These are phyloP conservation scores for Polia nebulosa DNA, from an alignment of 2,888 invertebrate genomes.

Conservation along the genomic window DNA sequence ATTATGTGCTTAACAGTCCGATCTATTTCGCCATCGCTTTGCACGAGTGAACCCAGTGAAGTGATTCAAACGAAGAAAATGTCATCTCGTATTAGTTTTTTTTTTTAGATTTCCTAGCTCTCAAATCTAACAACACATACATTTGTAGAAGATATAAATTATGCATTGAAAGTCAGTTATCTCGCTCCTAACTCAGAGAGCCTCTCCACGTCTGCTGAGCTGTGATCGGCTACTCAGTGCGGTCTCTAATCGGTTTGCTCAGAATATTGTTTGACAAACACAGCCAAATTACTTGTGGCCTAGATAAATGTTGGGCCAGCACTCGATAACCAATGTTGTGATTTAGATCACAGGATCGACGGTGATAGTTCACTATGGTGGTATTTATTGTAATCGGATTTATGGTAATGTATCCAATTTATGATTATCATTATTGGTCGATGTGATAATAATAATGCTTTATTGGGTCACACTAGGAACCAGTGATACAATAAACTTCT, in stretches of 20 bases:
- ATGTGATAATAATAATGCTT: no score
- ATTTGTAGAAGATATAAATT: slow-evolving; percentile 62
- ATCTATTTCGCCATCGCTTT: no score
- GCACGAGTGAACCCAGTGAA: no score
- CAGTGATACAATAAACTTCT: no score
- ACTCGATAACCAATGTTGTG: slow-evolving; percentile 46
- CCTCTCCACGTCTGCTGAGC: slow-evolving; percentile 58
- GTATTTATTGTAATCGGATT: neutral
- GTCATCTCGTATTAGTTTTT: no score
- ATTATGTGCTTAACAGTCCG: no score
- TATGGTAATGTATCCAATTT: no score
- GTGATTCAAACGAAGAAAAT: no score
- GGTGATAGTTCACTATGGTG: neutral
- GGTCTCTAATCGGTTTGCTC: slow-evolving; percentile 73
- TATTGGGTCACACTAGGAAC: no score
- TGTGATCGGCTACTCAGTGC: slow-evolving; percentile 64
- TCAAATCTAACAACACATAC: slow-evolving; percentile 13
- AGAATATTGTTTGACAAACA: slow-evolving; percentile 71
- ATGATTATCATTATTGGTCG: no score
- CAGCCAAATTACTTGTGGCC: slow-evolving; percentile 60
- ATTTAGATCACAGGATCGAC: slow-evolving; percentile 14
- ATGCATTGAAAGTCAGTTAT: slow-evolving; percentile 55
- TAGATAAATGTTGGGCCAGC: slow-evolving; percentile 64
- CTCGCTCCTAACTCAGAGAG: slow-evolving; percentile 46
- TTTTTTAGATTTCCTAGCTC: neutral